Conservation (phyloP, 2,113 vertebrate genomes). For the Clarias batrachus region DNA sequence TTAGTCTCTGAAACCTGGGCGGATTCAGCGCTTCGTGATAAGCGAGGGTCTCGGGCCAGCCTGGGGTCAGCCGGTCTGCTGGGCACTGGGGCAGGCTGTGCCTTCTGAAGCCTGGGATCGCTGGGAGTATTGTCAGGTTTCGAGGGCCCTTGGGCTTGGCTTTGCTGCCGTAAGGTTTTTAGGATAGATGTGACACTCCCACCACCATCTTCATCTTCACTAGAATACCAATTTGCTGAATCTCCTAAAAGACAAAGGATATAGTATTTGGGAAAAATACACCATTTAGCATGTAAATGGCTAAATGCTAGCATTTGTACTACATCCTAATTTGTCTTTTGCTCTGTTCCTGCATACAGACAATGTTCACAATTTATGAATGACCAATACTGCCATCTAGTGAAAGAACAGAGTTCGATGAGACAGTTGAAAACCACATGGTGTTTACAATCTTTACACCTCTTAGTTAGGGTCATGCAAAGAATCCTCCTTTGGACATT, state of each 20-base stretch:
- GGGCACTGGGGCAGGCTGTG: conserved; percentile 48
- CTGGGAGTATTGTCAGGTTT: conserved; percentile 56
- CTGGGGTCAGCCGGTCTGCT: conserved; percentile 75
- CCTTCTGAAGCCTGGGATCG: conserved; percentile 85
- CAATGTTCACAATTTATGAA: not conserved
- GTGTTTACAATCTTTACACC: conserved; percentile 40
- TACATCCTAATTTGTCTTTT: not conserved
- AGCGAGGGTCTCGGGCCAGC: conserved; percentile 81
- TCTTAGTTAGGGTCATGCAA: conserved; percentile 25
- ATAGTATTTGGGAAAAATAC: not conserved
- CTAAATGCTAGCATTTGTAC: not conserved
- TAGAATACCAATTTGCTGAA: conserved; percentile 93
- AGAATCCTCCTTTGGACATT: conserved; percentile 23
- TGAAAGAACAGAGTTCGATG: not conserved
- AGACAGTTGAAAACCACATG: conserved; percentile 20
- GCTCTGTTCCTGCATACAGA: not conserved
- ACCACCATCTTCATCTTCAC: conserved; percentile 90
- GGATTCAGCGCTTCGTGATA: conserved; percentile 70
- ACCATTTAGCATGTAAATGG: not conserved
- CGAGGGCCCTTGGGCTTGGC: conserved; percentile 71
- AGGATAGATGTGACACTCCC: conserved; percentile 92
- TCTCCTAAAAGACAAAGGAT: conserved; percentile 73
- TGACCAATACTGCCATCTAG: conserved; percentile 33
- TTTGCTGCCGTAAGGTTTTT: conserved; percentile 88
- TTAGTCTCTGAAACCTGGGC: conserved; percentile 52